Evolutionary conservation across 2,888 invertebrate species (phyloP).

Genomic region (Sipha maydis): DNA sequence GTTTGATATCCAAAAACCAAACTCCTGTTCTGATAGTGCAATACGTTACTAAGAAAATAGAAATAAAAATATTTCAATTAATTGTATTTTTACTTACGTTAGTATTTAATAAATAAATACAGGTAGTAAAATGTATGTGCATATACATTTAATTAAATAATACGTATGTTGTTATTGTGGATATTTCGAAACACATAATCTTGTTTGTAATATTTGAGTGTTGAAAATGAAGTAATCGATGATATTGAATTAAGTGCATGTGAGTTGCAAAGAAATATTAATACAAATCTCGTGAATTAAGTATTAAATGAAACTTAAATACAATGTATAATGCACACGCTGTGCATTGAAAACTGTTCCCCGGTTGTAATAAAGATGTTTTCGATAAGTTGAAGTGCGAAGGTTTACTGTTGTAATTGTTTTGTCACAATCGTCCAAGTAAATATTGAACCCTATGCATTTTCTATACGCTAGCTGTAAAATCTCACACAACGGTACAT

Average conservation of each 20-base stretch:
- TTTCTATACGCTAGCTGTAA: not conserved
- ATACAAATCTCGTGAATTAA: not conserved
- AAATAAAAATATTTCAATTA: no score
- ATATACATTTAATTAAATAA: no score
- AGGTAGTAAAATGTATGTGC: no score
- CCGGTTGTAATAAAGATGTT: not conserved
- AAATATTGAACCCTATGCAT: slow-evolving; percentile 34
- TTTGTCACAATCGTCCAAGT: slow-evolving; percentile 37
- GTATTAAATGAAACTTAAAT: not conserved
- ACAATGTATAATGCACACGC: no score
- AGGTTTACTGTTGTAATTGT: slow-evolving; percentile 29
- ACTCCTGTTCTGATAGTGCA: no score
- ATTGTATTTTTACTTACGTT: no score
- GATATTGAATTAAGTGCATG: not conserved
- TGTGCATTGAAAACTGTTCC: not conserved
- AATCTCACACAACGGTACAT: slow-evolving; percentile 24
- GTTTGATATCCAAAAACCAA: no score
- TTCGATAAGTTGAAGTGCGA: slow-evolving; percentile 5
- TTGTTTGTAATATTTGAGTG: not conserved
- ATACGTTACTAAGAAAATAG: no score
- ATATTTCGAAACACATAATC: not conserved
- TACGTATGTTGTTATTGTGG: no score
- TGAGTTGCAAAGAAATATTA: not conserved
- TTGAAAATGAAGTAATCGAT: not conserved
- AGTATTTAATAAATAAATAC: no score